Evolutionary conservation across 1,140 invertebrate species (phyloP), one percentile per base, ranked within the genome.

Genomic region (Meloidogyne exigua): DNA sequence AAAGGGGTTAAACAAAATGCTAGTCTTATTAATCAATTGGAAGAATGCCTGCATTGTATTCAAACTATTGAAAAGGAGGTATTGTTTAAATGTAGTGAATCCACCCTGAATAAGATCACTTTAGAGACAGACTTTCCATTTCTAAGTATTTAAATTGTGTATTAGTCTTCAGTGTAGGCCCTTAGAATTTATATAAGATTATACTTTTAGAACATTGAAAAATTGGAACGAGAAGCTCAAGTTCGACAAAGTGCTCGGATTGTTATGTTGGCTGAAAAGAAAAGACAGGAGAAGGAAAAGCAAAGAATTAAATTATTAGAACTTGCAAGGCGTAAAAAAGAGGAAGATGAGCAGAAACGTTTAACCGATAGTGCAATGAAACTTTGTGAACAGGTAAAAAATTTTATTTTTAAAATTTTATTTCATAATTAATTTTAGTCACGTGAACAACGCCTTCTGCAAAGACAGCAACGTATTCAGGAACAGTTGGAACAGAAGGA

Each of bases 391-490:
- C 49, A 57, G 18, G 49, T 11, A 66, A 66, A 4, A 66, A 26
- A 23, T 11, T 36, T 10, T 13, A 18, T 66, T 28, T 7, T 4
- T 66, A 26, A 10, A 15, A 66, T 28, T 28, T 26, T 39, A 10
- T 28, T 26, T 67, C 15, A 11, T 13, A 13, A 64, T 26, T 36
- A 26, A 64, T 76, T 36, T n/a, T 36, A 76, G 75, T 69, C 42
- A n/a, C 75, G 75, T 64, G 69, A 76, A 69, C 65, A 76, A 18
- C 68, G 75, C 15, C 68, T 69, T 21, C 7, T 42, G 23, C 39
- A 69, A 39, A 69, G 75, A 28, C 65, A 76, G 28, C 75, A 76
- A 39, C 67, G 68, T 3, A 69, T 49, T 23, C 63, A 68, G 39
- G 74, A 71, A 25, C 67, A 72, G 36, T 12, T 42, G 21, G 71